Evolutionary conservation across 2,113 vertebrate species (phyloP), one percentile per base, ranked within the genome.

Genomic region (Lophura nycthemera): DNA sequence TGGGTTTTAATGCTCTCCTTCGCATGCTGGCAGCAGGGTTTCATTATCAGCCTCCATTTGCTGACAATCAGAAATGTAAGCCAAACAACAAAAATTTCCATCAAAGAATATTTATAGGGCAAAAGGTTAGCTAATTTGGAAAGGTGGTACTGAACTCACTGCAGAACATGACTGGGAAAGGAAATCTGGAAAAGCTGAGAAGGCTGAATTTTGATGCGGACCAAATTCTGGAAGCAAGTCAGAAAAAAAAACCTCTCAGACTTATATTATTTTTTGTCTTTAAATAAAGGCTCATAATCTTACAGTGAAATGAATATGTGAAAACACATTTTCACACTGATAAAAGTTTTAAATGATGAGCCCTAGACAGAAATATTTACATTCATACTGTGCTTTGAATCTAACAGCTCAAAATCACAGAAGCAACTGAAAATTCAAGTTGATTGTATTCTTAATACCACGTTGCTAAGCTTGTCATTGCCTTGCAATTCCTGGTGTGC

Each of bases 51-150:
- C 71, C 74, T 80, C 3, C 3, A 56, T 63, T 92, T 18, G 0
- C 70, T 72, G 52, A 76, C 82, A 87, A 79, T 82, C 81, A 76
- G 84, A 89, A 42, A 76, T 71, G 80, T 60, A 86, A 96, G 72
- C 75, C 88, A 93, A 84, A 30, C 0, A 1, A 59, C 70, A 70
- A 90, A 86, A 91, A 76, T 73, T 92, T 86, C 88, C 86, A 87
- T 76, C 59, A 72, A 64, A 20, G 5, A 96, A 70, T 84, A 90
- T 65, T 90, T 94, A 63, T 12, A 63, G 70, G 92, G 69, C 64
- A 90, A 89, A 92, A 93, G 90, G 86, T 94, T 86, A 95, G 90
- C 65, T 65, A 59, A 86, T 19, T 57, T 60, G 77, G 76, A 88
- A 70, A 75, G 70, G 52, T 2, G 1, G 61, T 66, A 47, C 36